Base-by-base conservation (phyloP, 53 echinoderm and acorn worm species). In the Crossaster papposus region DNA sequence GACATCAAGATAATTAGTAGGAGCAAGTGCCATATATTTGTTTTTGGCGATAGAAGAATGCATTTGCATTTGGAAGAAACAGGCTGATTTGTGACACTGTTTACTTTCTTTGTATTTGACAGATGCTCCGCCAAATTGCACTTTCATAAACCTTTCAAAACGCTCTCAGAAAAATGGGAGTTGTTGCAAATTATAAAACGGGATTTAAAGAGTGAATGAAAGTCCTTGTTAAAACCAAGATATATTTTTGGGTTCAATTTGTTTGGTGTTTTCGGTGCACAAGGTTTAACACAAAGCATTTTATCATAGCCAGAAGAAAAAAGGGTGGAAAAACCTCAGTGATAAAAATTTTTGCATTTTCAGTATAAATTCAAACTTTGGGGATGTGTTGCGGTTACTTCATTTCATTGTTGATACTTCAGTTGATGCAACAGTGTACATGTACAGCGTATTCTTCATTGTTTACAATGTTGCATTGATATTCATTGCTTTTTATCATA, bases 401-500 rank as follows among this genome's bases (percentile, higher is more conserved):
- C 4, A 28, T 26, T 68, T 68, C 11, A 26, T n/a, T 20, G 68
- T 68, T 28, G 28, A 32, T 10, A 81, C 32, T 23, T 72, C 30
- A 3, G 51, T 58, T 87, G 87, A 87, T 77, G 87, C 31, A 14
- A 33, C 58, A 58, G 87, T 87, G 64, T 77, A 55, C 36, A 26
- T 87, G 64, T 77, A 55, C 36, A 26, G 87, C 36, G 14, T 62
- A 35, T 58, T 77, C 77, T 87, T 76, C 76, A 87, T 87, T 75
- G 75, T 75, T 44, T 77, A 87, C 58, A 76, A 62, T 87, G 76
- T 77, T 51, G 77, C 75, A 34, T 63, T 62, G 72, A 77, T 84
- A 72, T 36, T 77, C 77, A 76, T 87, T 87, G 87, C 87, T 87
- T 87, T 87, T 54, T 4, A 76, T 26, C 75, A 76, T 76, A 77